phyloP scores from a whole-genome alignment of 2,797 vertebrate genomes.

The Eulemur rubriventer region DNA sequence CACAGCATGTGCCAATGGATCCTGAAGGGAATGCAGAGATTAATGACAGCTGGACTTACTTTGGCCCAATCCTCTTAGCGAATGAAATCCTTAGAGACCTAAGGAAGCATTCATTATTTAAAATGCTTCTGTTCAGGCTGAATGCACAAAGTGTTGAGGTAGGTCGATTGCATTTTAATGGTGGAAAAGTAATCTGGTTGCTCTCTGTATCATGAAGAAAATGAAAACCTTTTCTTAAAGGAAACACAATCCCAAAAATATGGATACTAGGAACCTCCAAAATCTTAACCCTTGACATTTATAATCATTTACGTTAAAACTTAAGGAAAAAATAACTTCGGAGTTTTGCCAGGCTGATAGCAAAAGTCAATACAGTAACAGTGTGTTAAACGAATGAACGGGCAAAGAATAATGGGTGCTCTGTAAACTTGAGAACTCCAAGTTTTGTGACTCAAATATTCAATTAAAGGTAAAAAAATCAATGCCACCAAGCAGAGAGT shows the following conservation, averaged over 20 bases:
- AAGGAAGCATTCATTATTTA: background rate
- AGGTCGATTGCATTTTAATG: slow-evolving; percentile 28
- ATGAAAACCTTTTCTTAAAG: slow-evolving; percentile 63
- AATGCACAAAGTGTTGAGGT: slow-evolving; percentile 1
- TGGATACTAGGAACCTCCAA: background rate
- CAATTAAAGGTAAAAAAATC: background rate
- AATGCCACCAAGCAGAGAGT: background rate
- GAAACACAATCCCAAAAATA: background rate
- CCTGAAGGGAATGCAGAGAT: slow-evolving; percentile 81
- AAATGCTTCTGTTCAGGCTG: slow-evolving; percentile 47
- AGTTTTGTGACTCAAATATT: background rate
- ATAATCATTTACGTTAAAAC: background rate
- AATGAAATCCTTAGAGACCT: slow-evolving; percentile 54
- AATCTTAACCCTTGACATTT: background rate
- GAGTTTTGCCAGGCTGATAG: background rate
- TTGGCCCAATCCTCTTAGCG: slow-evolving; percentile 75
- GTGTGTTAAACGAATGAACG: background rate
- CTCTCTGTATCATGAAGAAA: slow-evolving; percentile 58
- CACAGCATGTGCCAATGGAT: slow-evolving; percentile 78
- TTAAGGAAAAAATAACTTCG: background rate
- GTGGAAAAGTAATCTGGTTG: background rate
- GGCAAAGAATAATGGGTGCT: background rate
- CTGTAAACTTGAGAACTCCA: background rate
- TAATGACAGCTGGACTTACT: slow-evolving; percentile 77
- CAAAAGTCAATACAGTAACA: background rate